Conservation (phyloP, 1,140 invertebrate genomes). For the Magallana angulata region DNA sequence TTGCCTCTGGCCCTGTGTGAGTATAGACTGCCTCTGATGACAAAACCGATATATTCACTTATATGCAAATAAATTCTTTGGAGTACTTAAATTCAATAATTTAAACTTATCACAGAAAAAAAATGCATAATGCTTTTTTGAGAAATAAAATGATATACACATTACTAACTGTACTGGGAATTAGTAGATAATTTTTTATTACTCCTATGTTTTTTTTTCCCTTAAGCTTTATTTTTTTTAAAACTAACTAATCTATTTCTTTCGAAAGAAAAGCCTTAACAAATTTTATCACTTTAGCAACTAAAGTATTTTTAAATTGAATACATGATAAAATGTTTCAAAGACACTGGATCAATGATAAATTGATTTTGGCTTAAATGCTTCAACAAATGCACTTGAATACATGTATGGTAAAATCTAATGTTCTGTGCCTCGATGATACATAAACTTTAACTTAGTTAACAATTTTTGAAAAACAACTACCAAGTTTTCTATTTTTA, state of each 20-base stretch:
- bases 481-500: no score
- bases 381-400: neutral
- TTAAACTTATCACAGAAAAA: neutral
- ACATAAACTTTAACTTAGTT: no score
- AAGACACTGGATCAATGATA: neutral
- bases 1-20: neutral
- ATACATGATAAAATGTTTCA: conserved; percentile 1
- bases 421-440: no score
- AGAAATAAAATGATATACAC: no score
- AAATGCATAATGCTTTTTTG: no score
- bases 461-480: no score
- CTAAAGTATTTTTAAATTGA: neutral
- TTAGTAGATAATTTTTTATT: no score
- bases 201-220: no score
- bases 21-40: neutral
- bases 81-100: neutral
- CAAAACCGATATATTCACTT: neutral
- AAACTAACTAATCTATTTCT: no score
- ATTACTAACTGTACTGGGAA: no score
- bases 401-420: no score
- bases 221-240: no score
- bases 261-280: neutral
- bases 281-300: conserved; percentile 1
- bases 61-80: neutral
- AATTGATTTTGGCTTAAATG: conserved; percentile 26